Evolutionary conservation across 1,140 invertebrate genomes (phyloP), one percentile per base, ranked within the genome.

Genomic region (Hylaeus volcanicus): DNA sequence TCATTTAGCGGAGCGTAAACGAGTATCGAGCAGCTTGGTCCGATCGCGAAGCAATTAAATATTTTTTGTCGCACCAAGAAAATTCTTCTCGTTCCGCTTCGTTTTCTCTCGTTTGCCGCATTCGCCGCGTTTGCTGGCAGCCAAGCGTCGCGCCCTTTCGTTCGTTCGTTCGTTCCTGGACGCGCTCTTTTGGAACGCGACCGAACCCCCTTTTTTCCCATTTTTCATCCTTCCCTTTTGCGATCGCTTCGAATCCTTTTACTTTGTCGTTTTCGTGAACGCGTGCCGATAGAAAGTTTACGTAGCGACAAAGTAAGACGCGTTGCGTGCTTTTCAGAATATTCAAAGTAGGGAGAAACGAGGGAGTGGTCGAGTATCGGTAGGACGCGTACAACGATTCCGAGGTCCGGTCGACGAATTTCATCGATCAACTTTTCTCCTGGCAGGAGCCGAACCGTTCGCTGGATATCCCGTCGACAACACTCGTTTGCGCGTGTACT

Each of bases 401-500:
- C 45, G 45, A 6, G 37, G 48, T 56, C 9, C 75, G 12, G 55
- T 15, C 55, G 55, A 4, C 3, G 15, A 65, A 64, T 71, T 86
- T 88, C 89, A 88, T 90, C 88, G 88, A 89, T 90, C 89, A 88
- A 82, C 70, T 53, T 26, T n/a, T 15, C 26, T n/a, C 55, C 26
- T 8, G 1, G 26, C 26, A 26, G 26, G 26, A 26, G 26, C 72
- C 5, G 55, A 3, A 11, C 43, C 12, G 12, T 56, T 37, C 43
- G 48, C 65, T 58, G 9, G 37, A 15, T 85, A 91, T 91, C 89
- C 26, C 88, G 90, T 90, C 88, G 88, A 83, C 87, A 84, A 86
- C 88, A 89, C 26, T 90, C 90, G 89, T 90, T 90, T 91, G 89
- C 90, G 88, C 84, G 84, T 86, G 88, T 87, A 26, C 85, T 84